These are phyloP conservation scores for Puma concolor DNA, from an alignment of 2,113 vertebrate genomes.

Conservation along the genomic window DNA sequence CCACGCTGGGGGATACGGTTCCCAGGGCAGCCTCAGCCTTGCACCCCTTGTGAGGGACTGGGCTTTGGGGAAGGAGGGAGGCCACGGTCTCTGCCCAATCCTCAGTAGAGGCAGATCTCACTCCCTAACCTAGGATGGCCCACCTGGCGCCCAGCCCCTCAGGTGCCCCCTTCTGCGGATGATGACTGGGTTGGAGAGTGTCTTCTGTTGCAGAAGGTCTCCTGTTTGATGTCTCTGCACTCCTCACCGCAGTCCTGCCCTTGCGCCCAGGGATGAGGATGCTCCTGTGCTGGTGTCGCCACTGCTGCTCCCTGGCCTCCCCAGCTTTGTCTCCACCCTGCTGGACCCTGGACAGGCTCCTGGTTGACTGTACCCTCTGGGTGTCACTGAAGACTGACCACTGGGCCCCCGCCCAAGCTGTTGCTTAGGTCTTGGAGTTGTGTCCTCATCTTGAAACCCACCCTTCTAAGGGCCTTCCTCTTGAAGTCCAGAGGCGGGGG, in stretches of 20 bases:
- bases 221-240: rapidly evolving
- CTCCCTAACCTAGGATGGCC: background rate
- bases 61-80: too few relatives aligned
- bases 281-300: background rate
- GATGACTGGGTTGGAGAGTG: background rate
- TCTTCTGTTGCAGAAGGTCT: background rate
- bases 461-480: background rate
- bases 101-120: background rate
- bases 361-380: background rate
- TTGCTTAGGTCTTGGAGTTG: background rate
- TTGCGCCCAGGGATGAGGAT: background rate
- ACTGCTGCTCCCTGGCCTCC: background rate
- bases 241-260: background rate
- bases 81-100: background rate
- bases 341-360: background rate
- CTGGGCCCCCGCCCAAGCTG: background rate
- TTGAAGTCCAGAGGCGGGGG: background rate
- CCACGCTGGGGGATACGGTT: background rate
- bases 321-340: background rate
- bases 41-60: background rate
- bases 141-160: too few relatives aligned
- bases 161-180: background rate
- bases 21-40: background rate
- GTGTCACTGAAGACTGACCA: background rate
- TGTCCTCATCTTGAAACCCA: background rate